Conservation (phyloP, 1,140 invertebrate genomes). For the Mamestra configurata region DNA sequence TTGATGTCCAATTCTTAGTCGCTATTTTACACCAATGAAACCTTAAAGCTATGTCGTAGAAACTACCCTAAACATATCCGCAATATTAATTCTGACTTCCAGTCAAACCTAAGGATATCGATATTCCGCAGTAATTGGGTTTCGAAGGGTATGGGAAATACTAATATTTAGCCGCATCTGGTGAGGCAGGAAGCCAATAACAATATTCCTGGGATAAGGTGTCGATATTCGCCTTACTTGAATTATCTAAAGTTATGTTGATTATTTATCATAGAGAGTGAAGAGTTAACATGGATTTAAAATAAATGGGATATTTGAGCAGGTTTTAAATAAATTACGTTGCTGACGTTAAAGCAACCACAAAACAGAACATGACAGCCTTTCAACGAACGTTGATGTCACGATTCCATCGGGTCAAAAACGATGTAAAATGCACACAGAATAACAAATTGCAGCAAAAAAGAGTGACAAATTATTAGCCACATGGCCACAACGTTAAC, state of each 20-base stretch:
- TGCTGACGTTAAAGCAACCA: too few species aligned
- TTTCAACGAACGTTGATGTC: background rate
- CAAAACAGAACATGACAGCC: background rate
- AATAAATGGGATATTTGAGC: background rate
- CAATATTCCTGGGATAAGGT: background rate
- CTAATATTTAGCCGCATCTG: background rate
- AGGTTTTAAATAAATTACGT: too few species aligned
- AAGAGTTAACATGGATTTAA: too few species aligned
- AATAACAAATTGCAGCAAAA: slow-evolving; percentile 11
- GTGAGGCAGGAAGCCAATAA: background rate
- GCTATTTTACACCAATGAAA: too few species aligned
- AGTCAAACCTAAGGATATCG: background rate
- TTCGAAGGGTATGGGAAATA: background rate
- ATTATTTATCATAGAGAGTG: too few species aligned
- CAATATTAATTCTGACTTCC: background rate
- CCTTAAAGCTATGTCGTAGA: too few species aligned
- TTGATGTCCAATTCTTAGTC: too few species aligned
- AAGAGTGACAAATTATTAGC: slow-evolving; percentile 9
- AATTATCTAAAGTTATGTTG: too few species aligned
- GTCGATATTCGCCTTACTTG: background rate
- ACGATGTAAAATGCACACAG: background rate
- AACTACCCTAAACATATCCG: too few species aligned
- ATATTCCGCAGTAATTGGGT: background rate
- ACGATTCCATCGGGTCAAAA: too few species aligned
- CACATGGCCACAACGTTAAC: slow-evolving; percentile 11